A percentile compares a stretch with the other conserved stretches of the same genome.
phyloP scores from a whole-genome alignment of 2,888 invertebrate genomes.

The Metellina segmentata region DNA sequence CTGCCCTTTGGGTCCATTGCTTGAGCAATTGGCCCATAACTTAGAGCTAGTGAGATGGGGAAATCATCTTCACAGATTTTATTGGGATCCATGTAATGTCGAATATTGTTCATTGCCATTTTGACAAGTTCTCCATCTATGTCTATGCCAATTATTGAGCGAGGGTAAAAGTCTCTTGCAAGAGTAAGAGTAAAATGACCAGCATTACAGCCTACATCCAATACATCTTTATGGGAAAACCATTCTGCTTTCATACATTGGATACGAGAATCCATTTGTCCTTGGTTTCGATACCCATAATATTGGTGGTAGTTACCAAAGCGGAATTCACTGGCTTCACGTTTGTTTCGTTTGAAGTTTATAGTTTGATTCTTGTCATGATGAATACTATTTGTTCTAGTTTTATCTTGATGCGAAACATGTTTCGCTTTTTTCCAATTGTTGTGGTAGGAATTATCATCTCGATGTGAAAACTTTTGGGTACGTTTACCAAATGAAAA shows the following conservation, averaged over 20 bases:
- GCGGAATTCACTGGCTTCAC: slow-evolving; percentile 85
- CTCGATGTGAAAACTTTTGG: background rate
- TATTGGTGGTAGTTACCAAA: slow-evolving; percentile 99
- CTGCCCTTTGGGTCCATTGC: slow-evolving; percentile 77
- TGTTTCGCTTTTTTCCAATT: background rate
- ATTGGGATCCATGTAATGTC: slow-evolving; percentile 79
- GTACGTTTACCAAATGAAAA: slow-evolving; percentile 33
- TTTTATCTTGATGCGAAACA: background rate
- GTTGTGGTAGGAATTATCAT: background rate
- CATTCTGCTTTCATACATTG: slow-evolving; percentile 91
- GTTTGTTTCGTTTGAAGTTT: background rate
- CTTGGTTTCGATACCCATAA: slow-evolving; percentile 95
- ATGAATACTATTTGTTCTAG: background rate
- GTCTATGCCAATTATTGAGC: slow-evolving; percentile 94
- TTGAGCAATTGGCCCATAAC: slow-evolving; percentile 88
- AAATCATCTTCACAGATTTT: slow-evolving; percentile 82
- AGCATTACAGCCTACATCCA: slow-evolving; percentile 99
- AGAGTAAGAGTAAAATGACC: slow-evolving; percentile 96
- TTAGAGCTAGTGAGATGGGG: slow-evolving; percentile 93
- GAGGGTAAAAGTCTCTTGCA: slow-evolving; percentile 91
- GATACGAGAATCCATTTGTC: slow-evolving; percentile 90
- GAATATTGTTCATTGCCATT: slow-evolving; percentile 87
- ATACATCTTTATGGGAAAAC: slow-evolving; percentile 93
- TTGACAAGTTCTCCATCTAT: slow-evolving; percentile 93
- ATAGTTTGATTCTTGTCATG: slow-evolving; percentile 5